phyloP scores from a whole-genome alignment of 2,797 vertebrate genomes.

The Synanceia verrucosa region DNA sequence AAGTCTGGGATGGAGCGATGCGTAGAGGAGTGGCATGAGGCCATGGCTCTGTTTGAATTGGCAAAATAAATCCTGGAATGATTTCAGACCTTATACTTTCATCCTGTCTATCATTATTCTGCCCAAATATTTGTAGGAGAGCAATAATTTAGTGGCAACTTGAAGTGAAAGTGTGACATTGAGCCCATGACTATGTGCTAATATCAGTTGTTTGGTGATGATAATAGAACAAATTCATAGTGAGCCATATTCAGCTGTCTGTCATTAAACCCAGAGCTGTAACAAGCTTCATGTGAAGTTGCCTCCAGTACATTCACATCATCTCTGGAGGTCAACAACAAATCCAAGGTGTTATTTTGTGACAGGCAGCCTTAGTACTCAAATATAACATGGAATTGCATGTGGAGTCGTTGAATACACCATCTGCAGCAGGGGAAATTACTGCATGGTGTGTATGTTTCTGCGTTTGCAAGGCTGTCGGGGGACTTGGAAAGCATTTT shows the following conservation, averaged over 20 bases:
- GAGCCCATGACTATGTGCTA: not conserved
- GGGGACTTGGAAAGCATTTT: slow-evolving; percentile 32
- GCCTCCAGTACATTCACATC: not conserved
- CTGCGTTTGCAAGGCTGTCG: not conserved
- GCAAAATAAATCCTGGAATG: not conserved
- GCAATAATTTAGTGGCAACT: not conserved
- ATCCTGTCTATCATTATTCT: slow-evolving; percentile 9
- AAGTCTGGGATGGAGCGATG: not conserved
- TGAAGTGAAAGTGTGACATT: not conserved
- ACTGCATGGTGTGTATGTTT: slow-evolving; percentile 5
- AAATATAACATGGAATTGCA: slow-evolving; percentile 15
- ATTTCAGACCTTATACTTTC: not conserved
- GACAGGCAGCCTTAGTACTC: slow-evolving; percentile 2
- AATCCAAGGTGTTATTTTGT: not conserved
- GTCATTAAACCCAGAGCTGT: not conserved
- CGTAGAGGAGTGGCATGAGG: not conserved
- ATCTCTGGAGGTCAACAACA: slow-evolving; percentile 7
- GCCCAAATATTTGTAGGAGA: not conserved
- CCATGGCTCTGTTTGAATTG: not conserved
- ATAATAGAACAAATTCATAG: slow-evolving; percentile 1
- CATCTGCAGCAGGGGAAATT: slow-evolving; percentile 10
- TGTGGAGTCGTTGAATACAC: slow-evolving; percentile 12
- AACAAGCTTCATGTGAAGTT: not conserved
- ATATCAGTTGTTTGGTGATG: not conserved
- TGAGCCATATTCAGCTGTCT: not conserved